Evolutionary conservation across 1,140 invertebrate species (phyloP).

Genomic region (Drosophila sproati): DNA sequence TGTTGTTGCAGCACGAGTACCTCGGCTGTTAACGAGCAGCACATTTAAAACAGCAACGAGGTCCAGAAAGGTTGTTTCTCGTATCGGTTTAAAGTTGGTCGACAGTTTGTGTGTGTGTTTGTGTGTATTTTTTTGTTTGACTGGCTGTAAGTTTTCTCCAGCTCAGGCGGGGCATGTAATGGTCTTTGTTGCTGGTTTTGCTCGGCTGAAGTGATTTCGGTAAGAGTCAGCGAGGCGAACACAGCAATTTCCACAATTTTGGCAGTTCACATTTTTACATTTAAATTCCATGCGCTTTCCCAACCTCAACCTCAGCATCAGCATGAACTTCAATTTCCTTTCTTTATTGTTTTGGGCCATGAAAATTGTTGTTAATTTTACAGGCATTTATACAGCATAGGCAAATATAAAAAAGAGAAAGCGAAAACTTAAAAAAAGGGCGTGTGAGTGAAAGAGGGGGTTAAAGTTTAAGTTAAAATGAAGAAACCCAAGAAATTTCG

Average conservation of each 20-base stretch:
- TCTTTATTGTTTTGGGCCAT: conserved; percentile 41
- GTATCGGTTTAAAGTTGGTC: conserved; percentile 35
- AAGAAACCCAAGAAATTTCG: conserved; percentile 2
- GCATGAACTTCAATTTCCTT: conserved; percentile 61
- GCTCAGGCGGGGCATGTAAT: conserved; percentile 23
- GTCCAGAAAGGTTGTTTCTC: conserved; percentile 19
- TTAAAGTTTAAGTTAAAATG: conserved; percentile 12
- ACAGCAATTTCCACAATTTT: conserved; percentile 43
- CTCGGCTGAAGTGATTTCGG: conserved; percentile 21
- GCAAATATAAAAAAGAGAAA: background rate
- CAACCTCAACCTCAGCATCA: conserved; percentile 1
- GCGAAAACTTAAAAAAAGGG: background rate
- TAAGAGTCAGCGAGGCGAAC: conserved; percentile 21
- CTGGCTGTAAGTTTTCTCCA: conserved; percentile 4
- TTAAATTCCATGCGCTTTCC: conserved; percentile 61
- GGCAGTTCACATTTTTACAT: conserved; percentile 34
- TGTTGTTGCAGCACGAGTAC: conserved; percentile 48
- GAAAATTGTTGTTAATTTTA: background rate
- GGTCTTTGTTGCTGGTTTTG: conserved; percentile 44
- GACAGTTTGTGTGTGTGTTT: conserved; percentile 28
- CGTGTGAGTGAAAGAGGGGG: background rate
- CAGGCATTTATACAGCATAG: conserved; percentile 4
- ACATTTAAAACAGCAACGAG: conserved; percentile 50
- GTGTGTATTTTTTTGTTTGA: conserved; percentile 9
- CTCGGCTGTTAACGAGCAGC: conserved; percentile 50